Conservation (phyloP, 2,113 vertebrate species). For the Lepus europaeus region DNA sequence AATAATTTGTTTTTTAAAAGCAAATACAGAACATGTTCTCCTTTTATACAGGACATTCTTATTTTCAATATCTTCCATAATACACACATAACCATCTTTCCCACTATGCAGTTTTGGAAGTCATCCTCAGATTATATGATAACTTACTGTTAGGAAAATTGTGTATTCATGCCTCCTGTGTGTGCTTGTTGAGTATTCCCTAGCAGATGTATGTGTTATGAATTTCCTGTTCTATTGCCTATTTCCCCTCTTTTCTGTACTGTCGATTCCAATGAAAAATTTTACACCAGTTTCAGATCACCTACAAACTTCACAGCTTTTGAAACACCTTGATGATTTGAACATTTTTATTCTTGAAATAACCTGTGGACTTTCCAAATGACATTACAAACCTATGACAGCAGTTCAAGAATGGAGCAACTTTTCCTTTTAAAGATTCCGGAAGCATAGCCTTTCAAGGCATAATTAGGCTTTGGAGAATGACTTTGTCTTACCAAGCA, state of each 20-base stretch:
- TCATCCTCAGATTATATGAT: not conserved
- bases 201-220: not conserved
- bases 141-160: not conserved
- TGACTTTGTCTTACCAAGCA: not conserved
- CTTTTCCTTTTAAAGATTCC: not conserved
- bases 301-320: not conserved
- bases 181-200: not conserved
- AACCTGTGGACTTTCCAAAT: not conserved
- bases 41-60: not conserved
- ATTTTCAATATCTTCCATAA: not conserved
- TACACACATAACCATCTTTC: not conserved
- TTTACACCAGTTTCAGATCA: not conserved
- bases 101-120: not conserved
- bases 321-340: not conserved
- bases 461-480: not conserved
- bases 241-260: not conserved
- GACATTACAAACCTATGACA: not conserved
- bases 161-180: not conserved
- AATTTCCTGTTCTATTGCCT: not conserved
- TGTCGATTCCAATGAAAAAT: not conserved
- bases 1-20: constrained; percentile 30
- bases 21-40: not conserved
- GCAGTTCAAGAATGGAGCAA: not conserved
- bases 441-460: not conserved
- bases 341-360: not conserved